These are phyloP conservation scores for Seira ritae DNA, from an alignment of 2,888 invertebrate species.

Conservation along the genomic window DNA sequence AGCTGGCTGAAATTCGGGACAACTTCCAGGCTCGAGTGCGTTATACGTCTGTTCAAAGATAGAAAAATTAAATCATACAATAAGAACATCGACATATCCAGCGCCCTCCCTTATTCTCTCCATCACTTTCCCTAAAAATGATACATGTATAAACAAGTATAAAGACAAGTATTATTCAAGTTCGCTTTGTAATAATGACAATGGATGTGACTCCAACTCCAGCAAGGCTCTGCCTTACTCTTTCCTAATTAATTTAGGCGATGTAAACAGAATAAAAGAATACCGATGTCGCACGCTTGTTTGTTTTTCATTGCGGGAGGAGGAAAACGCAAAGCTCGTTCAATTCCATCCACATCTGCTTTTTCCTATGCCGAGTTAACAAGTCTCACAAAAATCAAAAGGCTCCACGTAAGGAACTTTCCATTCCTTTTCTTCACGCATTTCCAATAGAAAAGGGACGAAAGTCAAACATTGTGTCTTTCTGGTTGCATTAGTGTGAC, in stretches of 20 bases:
- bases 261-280: conserved; percentile 21
- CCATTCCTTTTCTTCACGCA: no score
- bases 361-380: background rate
- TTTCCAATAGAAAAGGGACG: background rate
- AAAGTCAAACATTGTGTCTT: background rate
- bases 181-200: no score
- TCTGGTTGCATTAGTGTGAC: background rate
- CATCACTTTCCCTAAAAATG: background rate
- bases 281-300: no score
- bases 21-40: conserved; percentile 82
- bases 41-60: conserved; percentile 81
- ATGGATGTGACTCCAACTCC: no score
- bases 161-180: no score
- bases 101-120: no score
- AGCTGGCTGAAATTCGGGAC: conserved; percentile 83
- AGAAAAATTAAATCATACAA: no score
- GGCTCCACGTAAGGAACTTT: no score
- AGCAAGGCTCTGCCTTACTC: no score
- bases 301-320: no score
- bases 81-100: no score
- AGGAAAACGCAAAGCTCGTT: background rate
- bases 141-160: background rate
- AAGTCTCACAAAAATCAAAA: background rate
- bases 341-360: no score
- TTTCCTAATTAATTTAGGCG: conserved; percentile 19